Conservation (phyloP, 2,113 vertebrate species). For the Promerops cafer region DNA sequence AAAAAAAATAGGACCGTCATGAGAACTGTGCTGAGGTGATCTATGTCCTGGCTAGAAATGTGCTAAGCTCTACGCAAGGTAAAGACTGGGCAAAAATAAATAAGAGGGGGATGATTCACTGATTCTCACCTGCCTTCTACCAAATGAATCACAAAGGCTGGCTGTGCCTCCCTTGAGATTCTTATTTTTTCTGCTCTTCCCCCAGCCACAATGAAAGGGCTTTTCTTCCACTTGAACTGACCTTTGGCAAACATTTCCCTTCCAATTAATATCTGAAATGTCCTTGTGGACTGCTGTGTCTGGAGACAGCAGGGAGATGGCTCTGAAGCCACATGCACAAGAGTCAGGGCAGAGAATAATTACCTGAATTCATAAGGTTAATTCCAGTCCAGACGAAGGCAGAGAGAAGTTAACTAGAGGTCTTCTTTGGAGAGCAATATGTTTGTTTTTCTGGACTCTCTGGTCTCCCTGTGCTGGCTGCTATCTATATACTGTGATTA, state of each 20-base stretch:
- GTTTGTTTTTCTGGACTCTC: neutral
- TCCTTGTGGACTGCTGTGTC: neutral
- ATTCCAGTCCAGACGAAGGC: neutral
- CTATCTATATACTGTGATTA: neutral
- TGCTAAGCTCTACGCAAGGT: neutral
- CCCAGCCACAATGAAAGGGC: neutral
- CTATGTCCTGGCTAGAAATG: neutral
- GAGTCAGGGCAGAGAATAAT: constrained; percentile 6
- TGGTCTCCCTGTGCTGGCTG: neutral
- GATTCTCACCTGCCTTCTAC: neutral
- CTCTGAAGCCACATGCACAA: neutral
- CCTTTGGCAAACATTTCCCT: constrained; percentile 32
- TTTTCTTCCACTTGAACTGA: constrained; percentile 35
- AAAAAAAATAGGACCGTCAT: neutral
- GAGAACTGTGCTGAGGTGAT: neutral
- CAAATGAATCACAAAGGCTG: neutral
- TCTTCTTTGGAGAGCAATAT: neutral
- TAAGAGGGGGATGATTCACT: neutral
- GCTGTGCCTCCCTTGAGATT: neutral
- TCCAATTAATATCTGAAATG: constrained; percentile 23
- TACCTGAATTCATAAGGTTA: constrained; percentile 16
- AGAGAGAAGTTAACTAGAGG: neutral
- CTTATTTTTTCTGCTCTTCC: neutral
- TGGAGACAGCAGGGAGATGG: neutral
- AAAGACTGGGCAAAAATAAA: neutral